Percentiles rank a stretch among this genome's conserved stretches.
Conservation (phyloP, 2,797 vertebrate species). For the Channallabes apus region DNA sequence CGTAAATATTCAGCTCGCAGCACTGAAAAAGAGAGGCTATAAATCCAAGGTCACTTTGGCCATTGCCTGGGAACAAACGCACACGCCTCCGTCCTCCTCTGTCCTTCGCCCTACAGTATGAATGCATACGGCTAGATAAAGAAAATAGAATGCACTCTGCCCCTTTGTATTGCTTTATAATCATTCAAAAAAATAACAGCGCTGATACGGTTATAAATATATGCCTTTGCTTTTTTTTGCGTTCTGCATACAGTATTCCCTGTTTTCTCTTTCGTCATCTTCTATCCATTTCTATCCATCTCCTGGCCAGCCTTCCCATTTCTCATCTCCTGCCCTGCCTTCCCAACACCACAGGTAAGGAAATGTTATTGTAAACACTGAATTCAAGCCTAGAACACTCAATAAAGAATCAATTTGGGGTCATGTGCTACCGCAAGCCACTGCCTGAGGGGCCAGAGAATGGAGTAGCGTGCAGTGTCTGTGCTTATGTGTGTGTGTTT, state of each 20-base stretch:
- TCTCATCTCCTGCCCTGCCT: constrained; percentile 28
- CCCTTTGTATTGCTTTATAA: neutral
- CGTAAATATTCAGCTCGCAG: constrained; percentile 61
- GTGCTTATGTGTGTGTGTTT: constrained; percentile 18
- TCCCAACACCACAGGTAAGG: constrained; percentile 58
- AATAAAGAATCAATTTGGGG: constrained; percentile 67
- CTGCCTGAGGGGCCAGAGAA: constrained; percentile 50
- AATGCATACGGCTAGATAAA: constrained; percentile 17
- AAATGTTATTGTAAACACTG: constrained; percentile 67
- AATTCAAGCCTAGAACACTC: constrained; percentile 60
- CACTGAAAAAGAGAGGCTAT: constrained; percentile 23
- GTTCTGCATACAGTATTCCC: neutral
- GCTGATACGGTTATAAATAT: constrained; percentile 29
- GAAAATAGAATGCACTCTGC: constrained; percentile 7
- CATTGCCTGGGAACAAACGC: constrained; percentile 45
- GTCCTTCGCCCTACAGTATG: neutral
- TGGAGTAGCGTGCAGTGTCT: constrained; percentile 44
- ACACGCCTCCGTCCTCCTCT: neutral
- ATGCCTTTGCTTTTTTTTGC: constrained; percentile 14
- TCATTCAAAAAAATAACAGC: neutral
- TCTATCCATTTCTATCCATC: constrained; percentile 18
- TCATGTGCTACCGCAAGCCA: constrained; percentile 54
- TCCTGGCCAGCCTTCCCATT: constrained; percentile 26
- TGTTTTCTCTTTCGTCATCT: neutral
- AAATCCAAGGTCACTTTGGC: constrained; percentile 68